A percentile compares a stretch with the other conserved stretches of the same genome.
Evolutionary conservation across 2,113 vertebrate species (phyloP).

Genomic region (Ammodytes dubius): DNA sequence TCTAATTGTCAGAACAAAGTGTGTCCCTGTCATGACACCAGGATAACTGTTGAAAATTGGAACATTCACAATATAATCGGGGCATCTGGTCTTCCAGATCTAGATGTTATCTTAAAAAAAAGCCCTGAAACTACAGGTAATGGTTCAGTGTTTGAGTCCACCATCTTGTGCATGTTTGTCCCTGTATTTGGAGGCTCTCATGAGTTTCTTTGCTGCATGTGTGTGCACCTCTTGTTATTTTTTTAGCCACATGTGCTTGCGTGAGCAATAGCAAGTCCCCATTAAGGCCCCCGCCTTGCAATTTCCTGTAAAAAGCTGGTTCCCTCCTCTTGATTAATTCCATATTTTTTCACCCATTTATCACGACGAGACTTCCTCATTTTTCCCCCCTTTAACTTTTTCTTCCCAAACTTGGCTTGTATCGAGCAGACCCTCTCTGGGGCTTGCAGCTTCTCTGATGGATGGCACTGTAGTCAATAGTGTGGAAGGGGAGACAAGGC

Average conservation of each 20-base stretch:
- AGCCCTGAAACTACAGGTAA: too few species aligned
- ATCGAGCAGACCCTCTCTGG: conserved; percentile 44
- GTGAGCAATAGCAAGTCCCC: conserved; percentile 56
- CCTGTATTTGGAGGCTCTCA: too few species aligned
- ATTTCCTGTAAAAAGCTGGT: conserved; percentile 51
- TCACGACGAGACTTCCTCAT: conserved; percentile 61
- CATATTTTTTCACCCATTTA: conserved; percentile 65
- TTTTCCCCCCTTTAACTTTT: conserved; percentile 59
- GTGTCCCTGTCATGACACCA: conserved; percentile 57
- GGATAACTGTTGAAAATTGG: conserved; percentile 65
- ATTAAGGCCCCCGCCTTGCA: conserved; percentile 54
- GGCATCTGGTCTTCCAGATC: conserved; percentile 63
- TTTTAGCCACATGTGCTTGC: neutral
- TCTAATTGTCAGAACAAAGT: conserved; percentile 61
- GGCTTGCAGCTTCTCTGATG: conserved; percentile 69
- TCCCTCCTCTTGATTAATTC: conserved; percentile 69
- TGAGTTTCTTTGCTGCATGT: neutral
- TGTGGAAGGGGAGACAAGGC: conserved; percentile 70
- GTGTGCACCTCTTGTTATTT: neutral
- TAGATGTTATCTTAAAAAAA: conserved; percentile 20
- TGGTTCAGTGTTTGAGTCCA: too few species aligned
- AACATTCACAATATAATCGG: conserved; percentile 48
- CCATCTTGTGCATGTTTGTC: too few species aligned
- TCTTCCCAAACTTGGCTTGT: conserved; percentile 60
- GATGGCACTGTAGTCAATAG: conserved; percentile 67